A percentile compares a stretch with the other conserved stretches of the same genome.
phyloP scores from a whole-genome alignment of 2,888 invertebrate species.

The Agrochola litura region DNA sequence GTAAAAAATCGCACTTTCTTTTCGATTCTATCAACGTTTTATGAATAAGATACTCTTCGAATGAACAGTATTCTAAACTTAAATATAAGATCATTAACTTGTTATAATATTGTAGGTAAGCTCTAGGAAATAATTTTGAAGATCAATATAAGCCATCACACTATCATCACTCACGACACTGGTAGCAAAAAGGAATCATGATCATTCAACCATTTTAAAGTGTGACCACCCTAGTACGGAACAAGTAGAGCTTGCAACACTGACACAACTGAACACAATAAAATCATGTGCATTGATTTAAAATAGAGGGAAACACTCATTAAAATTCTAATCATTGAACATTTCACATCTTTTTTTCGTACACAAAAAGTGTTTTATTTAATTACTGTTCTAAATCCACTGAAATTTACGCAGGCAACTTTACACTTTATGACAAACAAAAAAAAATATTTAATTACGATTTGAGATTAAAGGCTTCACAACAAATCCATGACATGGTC shows the following conservation, averaged over 20 bases:
- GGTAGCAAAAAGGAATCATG: conserved; percentile 69
- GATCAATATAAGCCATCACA: conserved; percentile 77
- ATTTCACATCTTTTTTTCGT: conserved; percentile 71
- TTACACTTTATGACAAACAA: neutral
- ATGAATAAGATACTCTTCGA: conserved; percentile 80
- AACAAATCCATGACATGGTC: neutral
- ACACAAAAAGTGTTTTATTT: conserved; percentile 69
- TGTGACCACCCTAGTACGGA: conserved; percentile 81
- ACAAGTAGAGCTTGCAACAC: conserved; percentile 88
- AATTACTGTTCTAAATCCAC: conserved; percentile 64
- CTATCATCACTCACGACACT: conserved; percentile 76
- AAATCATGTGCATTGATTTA: conserved; percentile 65
- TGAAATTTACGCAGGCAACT: conserved; percentile 39
- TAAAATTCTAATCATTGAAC: conserved; percentile 71
- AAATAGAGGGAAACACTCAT: conserved; percentile 68
- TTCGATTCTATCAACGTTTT: conserved; percentile 55
- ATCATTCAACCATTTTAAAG: conserved; percentile 74
- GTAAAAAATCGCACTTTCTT: conserved; percentile 58
- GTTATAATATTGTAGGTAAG: conserved; percentile 73
- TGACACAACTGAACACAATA: conserved; percentile 79
- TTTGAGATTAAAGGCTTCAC: conserved; percentile 2
- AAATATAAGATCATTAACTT: conserved; percentile 68
- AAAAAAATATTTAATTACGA: neutral
- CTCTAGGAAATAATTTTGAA: conserved; percentile 69
- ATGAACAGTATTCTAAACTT: conserved; percentile 68